Conservation (phyloP, 1,140 invertebrate species). For the Hormaphis cornu region DNA sequence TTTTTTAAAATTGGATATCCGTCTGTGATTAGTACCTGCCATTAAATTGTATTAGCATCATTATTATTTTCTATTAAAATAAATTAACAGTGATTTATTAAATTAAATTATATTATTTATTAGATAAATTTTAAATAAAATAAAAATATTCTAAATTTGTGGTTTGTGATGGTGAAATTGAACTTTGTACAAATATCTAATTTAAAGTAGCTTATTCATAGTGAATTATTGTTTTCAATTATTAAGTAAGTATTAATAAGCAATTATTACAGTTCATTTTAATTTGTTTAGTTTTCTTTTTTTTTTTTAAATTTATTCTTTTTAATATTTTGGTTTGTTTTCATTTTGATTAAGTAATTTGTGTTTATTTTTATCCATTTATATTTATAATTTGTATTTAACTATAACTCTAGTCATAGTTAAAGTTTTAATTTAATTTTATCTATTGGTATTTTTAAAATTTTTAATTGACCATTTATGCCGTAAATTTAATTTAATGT, state of each 20-base stretch:
- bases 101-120: too few relatives aligned
- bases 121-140: too few relatives aligned
- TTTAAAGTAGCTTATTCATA: not conserved
- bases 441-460: not conserved
- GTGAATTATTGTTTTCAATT: slow-evolving; percentile 6
- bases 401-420: slow-evolving; percentile 27
- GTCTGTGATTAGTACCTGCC: too few relatives aligned
- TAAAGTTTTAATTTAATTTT: slow-evolving; percentile 7
- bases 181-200: too few relatives aligned
- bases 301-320: not conserved
- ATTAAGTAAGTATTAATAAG: not conserved
- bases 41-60: too few relatives aligned
- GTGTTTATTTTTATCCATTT: not conserved
- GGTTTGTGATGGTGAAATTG: too few relatives aligned
- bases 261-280: not conserved
- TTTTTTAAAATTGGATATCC: too few relatives aligned
- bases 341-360: not conserved
- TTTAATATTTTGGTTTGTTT: not conserved
- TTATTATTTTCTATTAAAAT: too few relatives aligned
- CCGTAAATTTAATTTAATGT: not conserved
- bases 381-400: not conserved
- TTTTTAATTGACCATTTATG: not conserved
- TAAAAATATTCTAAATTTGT: too few relatives aligned
- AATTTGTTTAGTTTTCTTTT: not conserved
- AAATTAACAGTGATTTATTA: too few relatives aligned